Percentiles rank a stretch among this genome's conserved stretches.
Evolutionary conservation across 2,888 invertebrate species (phyloP).

Genomic region (Hypolimnas misippus): DNA sequence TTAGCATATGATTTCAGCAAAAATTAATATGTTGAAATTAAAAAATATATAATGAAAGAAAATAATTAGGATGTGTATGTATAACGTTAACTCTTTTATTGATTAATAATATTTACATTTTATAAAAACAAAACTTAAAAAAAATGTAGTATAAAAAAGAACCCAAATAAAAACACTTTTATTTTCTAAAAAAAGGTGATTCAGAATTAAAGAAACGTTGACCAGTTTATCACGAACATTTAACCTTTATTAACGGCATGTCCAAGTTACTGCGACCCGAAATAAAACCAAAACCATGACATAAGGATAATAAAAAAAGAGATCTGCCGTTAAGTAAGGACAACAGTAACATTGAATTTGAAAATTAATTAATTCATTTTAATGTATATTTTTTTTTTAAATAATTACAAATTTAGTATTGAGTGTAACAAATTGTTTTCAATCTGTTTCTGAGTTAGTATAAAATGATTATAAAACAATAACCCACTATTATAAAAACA

Average conservation of each 20-base stretch:
- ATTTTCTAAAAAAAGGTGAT: neutral
- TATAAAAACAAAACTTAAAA: neutral
- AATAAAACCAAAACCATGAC: constrained; percentile 39
- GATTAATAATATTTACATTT: neutral
- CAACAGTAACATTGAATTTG: neutral
- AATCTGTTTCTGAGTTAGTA: too few species aligned
- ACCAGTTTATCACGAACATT: constrained; percentile 32
- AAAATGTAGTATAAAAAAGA: neutral
- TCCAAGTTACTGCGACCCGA: constrained; percentile 27
- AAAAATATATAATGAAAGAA: too few species aligned
- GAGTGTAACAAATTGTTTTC: too few species aligned
- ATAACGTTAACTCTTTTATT: too few species aligned
- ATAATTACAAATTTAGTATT: too few species aligned
- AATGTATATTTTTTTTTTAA: neutral
- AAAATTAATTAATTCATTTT: neutral
- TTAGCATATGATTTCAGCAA: too few species aligned
- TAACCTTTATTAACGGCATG: constrained; percentile 38
- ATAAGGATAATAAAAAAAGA: constrained; percentile 43
- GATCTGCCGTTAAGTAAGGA: constrained; percentile 37
- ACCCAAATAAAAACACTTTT: neutral
- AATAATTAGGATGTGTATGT: too few species aligned
- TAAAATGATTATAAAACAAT: too few species aligned
- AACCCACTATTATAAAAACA: too few species aligned
- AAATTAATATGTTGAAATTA: too few species aligned
- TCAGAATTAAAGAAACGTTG: neutral